These are phyloP conservation scores for Capra hircus DNA, from an alignment of 2,113 vertebrate species.

Conservation along the genomic window DNA sequence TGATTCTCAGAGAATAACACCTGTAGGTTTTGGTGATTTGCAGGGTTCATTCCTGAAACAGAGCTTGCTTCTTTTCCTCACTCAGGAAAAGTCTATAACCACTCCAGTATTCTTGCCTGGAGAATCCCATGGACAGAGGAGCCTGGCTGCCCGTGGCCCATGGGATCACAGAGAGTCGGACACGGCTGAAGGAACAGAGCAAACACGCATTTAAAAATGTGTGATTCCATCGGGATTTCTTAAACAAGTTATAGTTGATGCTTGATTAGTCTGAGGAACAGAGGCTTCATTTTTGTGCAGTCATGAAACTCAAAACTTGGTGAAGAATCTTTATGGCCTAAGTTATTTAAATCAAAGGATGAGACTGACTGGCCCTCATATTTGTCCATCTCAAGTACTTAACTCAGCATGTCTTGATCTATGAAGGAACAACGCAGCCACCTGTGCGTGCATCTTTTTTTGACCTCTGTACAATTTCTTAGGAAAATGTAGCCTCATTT, in stretches of 20 bases:
- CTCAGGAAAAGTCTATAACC: background rate
- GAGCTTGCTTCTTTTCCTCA: background rate
- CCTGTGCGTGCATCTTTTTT: background rate
- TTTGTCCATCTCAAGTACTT: background rate
- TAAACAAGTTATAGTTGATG: background rate
- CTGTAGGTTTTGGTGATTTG: slow-evolving; percentile 12
- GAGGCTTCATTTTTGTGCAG: background rate
- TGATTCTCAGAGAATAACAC: slow-evolving; percentile 53
- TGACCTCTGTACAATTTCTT: background rate
- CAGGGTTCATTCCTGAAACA: background rate
- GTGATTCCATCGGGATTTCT: background rate
- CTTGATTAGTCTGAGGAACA: background rate
- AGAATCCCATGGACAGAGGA: background rate
- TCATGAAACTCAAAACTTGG: background rate
- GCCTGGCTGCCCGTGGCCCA: background rate
- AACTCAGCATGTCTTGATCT: background rate
- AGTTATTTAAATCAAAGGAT: background rate
- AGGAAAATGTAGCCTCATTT: background rate
- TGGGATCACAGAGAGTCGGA: background rate
- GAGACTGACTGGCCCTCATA: background rate
- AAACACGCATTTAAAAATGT: background rate
- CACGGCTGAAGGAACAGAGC: background rate
- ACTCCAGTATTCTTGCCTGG: background rate
- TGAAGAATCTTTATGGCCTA: background rate
- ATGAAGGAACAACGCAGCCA: background rate